A percentile compares a stretch with the other conserved stretches of the same genome.
Conservation (phyloP, 2,113 vertebrate genomes). For the Heterochromis multidens region DNA sequence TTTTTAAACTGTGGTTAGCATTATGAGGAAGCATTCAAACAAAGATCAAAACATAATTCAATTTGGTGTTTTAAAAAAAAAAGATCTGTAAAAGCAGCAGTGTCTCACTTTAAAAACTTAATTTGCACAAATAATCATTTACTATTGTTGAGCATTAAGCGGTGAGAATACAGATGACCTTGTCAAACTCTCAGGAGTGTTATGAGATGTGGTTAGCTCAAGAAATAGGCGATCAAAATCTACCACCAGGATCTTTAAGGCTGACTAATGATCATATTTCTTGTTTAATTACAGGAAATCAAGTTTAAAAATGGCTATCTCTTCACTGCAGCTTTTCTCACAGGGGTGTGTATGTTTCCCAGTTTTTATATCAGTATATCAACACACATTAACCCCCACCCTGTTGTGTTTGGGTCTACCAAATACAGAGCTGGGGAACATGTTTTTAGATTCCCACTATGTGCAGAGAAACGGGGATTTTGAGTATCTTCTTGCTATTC, state of each 20-base stretch:
- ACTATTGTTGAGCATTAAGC: rapidly evolving
- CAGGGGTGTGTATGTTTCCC: neutral
- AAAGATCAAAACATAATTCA: neutral
- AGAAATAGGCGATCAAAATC: neutral
- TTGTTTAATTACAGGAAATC: neutral
- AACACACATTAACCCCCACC: rapidly evolving
- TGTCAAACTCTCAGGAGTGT: neutral
- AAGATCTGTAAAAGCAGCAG: neutral
- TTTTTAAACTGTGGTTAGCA: too few species aligned
- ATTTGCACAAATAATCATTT: neutral
- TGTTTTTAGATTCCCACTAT: neutral
- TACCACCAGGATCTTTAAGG: neutral
- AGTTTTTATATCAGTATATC: neutral
- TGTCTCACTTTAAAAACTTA: neutral
- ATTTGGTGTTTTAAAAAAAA: neutral
- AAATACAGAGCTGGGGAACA: neutral
- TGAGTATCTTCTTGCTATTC: neutral
- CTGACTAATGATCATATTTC: neutral
- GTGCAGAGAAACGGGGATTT: neutral
- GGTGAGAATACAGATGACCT: neutral
- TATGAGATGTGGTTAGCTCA: neutral
- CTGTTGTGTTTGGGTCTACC: neutral
- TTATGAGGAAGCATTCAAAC: neutral
- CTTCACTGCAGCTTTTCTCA: neutral
- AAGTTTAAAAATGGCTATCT: neutral